A percentile compares a stretch with the other conserved stretches of the same genome.
Conservation (phyloP, 2,888 invertebrate species). For the Trisateles emortualis region DNA sequence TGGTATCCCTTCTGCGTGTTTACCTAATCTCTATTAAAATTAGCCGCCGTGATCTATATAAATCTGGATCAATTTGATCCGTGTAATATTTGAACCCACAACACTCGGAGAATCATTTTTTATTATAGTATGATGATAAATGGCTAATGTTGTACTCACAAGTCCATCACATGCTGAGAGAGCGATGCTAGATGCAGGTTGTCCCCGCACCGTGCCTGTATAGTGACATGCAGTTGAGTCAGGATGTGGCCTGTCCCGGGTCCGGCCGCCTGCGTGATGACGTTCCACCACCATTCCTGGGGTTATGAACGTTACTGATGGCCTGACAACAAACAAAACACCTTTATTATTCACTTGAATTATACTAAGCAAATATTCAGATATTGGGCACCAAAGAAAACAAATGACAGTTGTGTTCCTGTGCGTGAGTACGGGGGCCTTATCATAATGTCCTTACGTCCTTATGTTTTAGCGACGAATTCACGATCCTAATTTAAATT, state of each 20-base stretch:
- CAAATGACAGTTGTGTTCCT: too few relatives aligned
- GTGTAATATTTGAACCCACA: too few relatives aligned
- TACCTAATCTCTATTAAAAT: too few relatives aligned
- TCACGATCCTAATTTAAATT: too few relatives aligned
- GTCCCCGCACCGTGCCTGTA: constrained; percentile 91
- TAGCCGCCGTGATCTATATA: too few relatives aligned
- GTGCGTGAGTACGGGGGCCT: too few relatives aligned
- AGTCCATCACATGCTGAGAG: constrained; percentile 94
- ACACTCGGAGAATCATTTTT: too few relatives aligned
- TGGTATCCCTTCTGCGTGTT: too few relatives aligned
- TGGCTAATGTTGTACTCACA: constrained; percentile 88
- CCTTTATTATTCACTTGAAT: background rate
- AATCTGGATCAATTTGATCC: too few relatives aligned
- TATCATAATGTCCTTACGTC: too few relatives aligned
- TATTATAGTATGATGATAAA: background rate
- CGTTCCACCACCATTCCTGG: constrained; percentile 91
- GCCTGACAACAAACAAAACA: constrained; percentile 71
- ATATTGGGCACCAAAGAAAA: too few relatives aligned
- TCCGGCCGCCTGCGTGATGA: constrained; percentile 82
- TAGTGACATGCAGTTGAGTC: constrained; percentile 91
- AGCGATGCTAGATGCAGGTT: constrained; percentile 90
- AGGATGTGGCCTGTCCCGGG: constrained; percentile 80
- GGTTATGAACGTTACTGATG: constrained; percentile 89
- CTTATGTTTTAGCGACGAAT: too few relatives aligned
- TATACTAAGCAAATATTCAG: background rate